Evolutionary conservation across 2,797 vertebrate species (phyloP).

Genomic region (Ctenopoma kingsleyae): DNA sequence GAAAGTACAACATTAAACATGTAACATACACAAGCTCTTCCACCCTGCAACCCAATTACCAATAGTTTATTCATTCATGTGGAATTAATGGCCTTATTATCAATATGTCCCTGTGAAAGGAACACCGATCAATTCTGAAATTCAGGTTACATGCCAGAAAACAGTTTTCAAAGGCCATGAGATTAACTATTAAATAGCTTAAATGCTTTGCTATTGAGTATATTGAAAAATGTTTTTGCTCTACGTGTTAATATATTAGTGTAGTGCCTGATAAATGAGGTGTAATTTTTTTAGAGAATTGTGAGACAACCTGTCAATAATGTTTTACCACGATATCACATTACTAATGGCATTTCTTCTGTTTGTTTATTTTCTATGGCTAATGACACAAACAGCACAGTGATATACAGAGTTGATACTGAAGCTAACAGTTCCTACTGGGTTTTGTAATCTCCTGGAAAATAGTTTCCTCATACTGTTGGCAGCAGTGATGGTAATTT

Average conservation of each 20-base stretch:
- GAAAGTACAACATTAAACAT: no score
- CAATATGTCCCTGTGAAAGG: constrained; percentile 29
- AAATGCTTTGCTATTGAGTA: constrained; percentile 29
- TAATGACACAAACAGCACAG: constrained; percentile 14
- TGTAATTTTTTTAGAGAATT: constrained; percentile 23
- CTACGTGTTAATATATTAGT: constrained; percentile 29
- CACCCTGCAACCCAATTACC: not conserved
- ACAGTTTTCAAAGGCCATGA: constrained; percentile 40
- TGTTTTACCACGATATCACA: constrained; percentile 23
- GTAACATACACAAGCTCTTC: not conserved
- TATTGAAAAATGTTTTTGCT: constrained; percentile 35
- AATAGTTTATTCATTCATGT: constrained; percentile 45
- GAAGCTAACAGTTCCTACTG: constrained; percentile 17
- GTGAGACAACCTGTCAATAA: constrained; percentile 24
- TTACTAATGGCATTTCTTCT: constrained; percentile 17
- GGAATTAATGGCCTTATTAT: constrained; percentile 47
- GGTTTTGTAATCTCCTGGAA: constrained; percentile 31
- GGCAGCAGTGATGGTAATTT: constrained; percentile 34
- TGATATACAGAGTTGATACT: constrained; percentile 4
- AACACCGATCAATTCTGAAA: constrained; percentile 43
- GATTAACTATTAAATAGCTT: constrained; percentile 33
- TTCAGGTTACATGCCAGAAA: constrained; percentile 36
- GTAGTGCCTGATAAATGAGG: constrained; percentile 32
- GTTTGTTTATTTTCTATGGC: constrained; percentile 33
- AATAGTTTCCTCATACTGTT: constrained; percentile 21